Evolutionary conservation across 2,888 invertebrate genomes (phyloP).

Genomic region (Pegoplata infirma): DNA sequence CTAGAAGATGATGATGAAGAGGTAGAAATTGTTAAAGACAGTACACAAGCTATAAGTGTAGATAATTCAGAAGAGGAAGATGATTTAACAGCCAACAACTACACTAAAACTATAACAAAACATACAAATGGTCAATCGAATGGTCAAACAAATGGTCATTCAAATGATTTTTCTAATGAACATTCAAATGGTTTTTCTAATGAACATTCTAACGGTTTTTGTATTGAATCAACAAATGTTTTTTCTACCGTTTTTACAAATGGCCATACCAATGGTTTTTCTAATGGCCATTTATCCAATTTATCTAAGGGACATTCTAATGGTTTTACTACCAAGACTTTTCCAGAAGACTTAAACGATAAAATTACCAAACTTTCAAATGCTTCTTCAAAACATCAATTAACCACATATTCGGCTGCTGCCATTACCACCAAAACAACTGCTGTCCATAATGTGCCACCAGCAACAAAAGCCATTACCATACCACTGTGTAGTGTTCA

Average conservation of each 20-base stretch:
- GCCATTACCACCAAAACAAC: constrained; percentile 60
- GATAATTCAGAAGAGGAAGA: constrained; percentile 55
- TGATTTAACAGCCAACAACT: constrained; percentile 29
- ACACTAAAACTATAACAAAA: constrained; percentile 48
- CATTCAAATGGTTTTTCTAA: constrained; percentile 30
- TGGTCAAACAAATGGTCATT: constrained; percentile 19
- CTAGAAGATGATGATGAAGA: constrained; percentile 39
- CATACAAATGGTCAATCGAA: constrained; percentile 41
- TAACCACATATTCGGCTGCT: constrained; percentile 25
- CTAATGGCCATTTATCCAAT: constrained; percentile 1
- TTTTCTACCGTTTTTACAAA: constrained; percentile 37
- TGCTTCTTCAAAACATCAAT: constrained; percentile 23
- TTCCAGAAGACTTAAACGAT: constrained; percentile 31
- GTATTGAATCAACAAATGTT: constrained; percentile 26
- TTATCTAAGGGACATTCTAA: constrained; percentile 14
- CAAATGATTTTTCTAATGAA: constrained; percentile 33
- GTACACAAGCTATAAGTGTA: constrained; percentile 59
- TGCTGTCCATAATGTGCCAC: constrained; percentile 67
- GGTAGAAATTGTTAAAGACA: constrained; percentile 49
- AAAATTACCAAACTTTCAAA: constrained; percentile 16
- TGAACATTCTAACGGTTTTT: constrained; percentile 39
- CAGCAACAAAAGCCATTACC: constrained; percentile 64
- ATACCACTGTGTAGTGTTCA: constrained; percentile 62
- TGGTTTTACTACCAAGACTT: constrained; percentile 42
- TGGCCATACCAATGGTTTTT: constrained; percentile 36